Evolutionary conservation across 2,113 vertebrate genomes (phyloP).

Genomic region (Rhinoptilus africanus): DNA sequence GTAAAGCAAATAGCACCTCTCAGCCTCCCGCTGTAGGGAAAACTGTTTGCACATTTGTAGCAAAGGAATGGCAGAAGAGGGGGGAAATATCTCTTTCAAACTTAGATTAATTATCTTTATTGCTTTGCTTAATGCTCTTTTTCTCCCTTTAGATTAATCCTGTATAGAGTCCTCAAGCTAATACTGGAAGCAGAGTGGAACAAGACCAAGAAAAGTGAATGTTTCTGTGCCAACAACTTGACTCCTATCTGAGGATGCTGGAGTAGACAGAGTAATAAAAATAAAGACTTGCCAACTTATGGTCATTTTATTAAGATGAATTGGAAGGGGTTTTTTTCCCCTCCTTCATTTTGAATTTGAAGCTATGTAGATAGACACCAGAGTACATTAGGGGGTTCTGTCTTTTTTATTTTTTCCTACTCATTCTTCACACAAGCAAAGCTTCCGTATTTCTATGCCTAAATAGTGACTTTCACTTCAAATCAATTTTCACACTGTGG

Average conservation of each 20-base stretch:
- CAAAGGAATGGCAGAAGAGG: slow-evolving; percentile 56
- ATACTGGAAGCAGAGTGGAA: slow-evolving; percentile 9
- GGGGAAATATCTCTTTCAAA: slow-evolving; percentile 64
- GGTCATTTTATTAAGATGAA: slow-evolving; percentile 2
- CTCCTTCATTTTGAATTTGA: background rate
- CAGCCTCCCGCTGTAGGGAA: background rate
- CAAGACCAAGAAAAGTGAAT: background rate
- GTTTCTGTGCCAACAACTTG: background rate
- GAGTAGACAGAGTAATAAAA: background rate
- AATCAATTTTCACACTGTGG: background rate
- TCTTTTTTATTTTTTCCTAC: background rate
- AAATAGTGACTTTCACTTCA: background rate
- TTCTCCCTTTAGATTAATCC: slow-evolving; percentile 39
- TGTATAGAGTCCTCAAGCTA: background rate
- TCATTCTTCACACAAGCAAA: background rate
- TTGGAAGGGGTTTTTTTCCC: background rate
- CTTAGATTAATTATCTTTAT: slow-evolving; percentile 72
- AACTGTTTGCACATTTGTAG: slow-evolving; percentile 3
- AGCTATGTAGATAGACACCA: background rate
- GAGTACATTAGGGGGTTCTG: background rate
- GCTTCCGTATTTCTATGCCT: background rate
- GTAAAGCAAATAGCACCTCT: background rate
- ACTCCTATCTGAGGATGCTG: background rate
- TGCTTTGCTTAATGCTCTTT: slow-evolving; percentile 60
- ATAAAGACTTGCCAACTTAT: background rate